A percentile compares a stretch with the other conserved stretches of the same genome.
Evolutionary conservation across 2,888 invertebrate genomes (phyloP).

Genomic region (Ecliptopera silaceata): DNA sequence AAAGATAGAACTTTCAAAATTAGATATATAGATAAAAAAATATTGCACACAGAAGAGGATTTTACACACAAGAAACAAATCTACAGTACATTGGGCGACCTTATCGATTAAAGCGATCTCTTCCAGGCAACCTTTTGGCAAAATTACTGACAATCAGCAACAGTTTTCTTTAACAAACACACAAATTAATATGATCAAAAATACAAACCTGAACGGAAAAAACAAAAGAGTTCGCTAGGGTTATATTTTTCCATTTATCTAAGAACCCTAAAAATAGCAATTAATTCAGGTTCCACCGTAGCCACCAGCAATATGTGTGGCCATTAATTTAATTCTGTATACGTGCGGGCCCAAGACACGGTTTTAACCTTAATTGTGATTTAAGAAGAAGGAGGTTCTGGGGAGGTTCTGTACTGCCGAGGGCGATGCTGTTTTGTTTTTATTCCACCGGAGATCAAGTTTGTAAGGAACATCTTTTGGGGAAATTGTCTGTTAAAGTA

Average conservation of each 20-base stretch:
- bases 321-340: slow-evolving; percentile 82
- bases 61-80: no score
- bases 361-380: slow-evolving; percentile 82
- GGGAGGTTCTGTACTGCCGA: slow-evolving; percentile 64
- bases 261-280: slow-evolving; percentile 26
- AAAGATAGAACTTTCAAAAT: no score
- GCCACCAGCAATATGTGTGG: slow-evolving; percentile 73
- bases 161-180: no score
- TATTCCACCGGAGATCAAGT: slow-evolving; percentile 6
- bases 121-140: no score
- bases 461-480: not conserved
- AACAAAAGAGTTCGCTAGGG: not conserved
- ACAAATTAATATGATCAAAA: no score
- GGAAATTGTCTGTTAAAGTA: not conserved
- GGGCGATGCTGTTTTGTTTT: slow-evolving; percentile 36
- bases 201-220: not conserved
- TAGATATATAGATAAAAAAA: no score
- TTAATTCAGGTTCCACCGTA: slow-evolving; percentile 37
- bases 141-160: no score
- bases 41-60: no score
- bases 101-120: no score
- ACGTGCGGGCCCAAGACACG: slow-evolving; percentile 77
- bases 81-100: no score
- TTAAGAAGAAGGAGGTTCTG: slow-evolving; percentile 79
- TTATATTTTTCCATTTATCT: not conserved